Conservation (phyloP, 2,888 invertebrate species). For the Liodrosophila aerea region DNA sequence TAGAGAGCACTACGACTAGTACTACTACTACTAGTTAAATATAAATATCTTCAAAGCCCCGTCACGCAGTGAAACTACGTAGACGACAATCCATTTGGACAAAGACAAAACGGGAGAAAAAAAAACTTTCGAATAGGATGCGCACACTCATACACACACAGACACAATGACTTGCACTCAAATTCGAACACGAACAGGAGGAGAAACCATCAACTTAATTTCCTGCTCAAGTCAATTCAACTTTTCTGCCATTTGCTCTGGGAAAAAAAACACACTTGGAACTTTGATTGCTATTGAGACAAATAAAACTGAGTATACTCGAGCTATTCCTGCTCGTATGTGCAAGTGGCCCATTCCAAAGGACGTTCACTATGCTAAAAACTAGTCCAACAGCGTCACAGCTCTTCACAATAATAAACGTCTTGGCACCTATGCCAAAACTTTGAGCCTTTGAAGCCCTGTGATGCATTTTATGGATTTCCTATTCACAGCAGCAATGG, state of each 20-base stretch:
- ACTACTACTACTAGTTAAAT: conserved; percentile 39
- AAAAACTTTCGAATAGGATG: conserved; percentile 32
- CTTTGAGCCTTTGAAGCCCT: conserved; percentile 65
- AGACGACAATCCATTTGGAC: neutral
- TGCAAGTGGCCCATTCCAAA: neutral
- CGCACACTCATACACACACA: conserved; percentile 30
- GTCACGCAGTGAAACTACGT: conserved; percentile 16
- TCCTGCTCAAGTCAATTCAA: conserved; percentile 72
- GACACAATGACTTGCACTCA: conserved; percentile 32
- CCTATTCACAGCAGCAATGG: conserved; percentile 34
- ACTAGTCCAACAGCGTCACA: conserved; percentile 23
- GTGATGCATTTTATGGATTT: conserved; percentile 71
- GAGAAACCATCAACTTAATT: conserved; percentile 72
- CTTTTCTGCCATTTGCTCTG: conserved; percentile 69
- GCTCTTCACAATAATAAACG: conserved; percentile 60
- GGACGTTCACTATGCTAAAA: too few relatives aligned
- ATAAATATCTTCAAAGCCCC: conserved; percentile 41
- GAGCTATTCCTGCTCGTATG: neutral
- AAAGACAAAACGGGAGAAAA: conserved; percentile 30
- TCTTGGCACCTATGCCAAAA: conserved; percentile 62
- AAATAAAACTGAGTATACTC: conserved; percentile 42
- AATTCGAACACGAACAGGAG: conserved; percentile 26
- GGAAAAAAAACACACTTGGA: conserved; percentile 42
- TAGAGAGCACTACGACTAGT: neutral
- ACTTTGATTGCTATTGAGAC: conserved; percentile 73